Conservation (phyloP, 1,140 invertebrate genomes). For the Araneus ventricosus region DNA sequence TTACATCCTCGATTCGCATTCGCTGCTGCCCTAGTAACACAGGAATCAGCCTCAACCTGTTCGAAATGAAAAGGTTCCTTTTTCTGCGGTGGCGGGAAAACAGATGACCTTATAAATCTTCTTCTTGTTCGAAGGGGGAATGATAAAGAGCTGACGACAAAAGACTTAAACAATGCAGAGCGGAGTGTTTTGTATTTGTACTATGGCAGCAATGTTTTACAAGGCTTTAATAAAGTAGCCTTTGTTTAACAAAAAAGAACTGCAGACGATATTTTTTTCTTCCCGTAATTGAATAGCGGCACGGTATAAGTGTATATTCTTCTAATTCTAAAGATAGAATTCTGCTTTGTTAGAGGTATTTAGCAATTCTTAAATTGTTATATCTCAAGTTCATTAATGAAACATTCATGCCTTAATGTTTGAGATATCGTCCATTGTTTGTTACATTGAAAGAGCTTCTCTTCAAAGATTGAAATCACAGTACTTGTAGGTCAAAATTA, state of each 20-base stretch:
- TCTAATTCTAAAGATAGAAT: not conserved
- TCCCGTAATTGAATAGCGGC: not conserved
- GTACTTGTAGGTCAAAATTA: not conserved
- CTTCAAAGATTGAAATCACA: not conserved
- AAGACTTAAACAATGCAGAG: constrained; percentile 22
- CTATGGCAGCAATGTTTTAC: constrained; percentile 12
- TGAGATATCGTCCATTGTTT: not conserved
- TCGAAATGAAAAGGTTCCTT: not conserved
- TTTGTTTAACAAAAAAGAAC: not conserved
- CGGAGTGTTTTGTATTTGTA: not conserved
- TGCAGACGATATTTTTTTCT: not conserved
- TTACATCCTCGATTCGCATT: not conserved
- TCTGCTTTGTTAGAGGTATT: not conserved
- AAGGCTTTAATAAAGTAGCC: constrained; percentile 3
- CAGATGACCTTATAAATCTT: constrained; percentile 37
- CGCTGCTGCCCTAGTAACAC: constrained; percentile 5
- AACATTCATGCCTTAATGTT: not conserved
- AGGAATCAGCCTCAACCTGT: not conserved
- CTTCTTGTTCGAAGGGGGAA: not conserved
- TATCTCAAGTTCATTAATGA: not conserved
- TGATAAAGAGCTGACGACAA: not conserved
- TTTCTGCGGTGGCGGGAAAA: not conserved
- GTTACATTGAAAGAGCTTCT: not conserved
- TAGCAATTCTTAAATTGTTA: not conserved
- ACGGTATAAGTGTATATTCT: not conserved